phyloP scores from a whole-genome alignment of 2,113 vertebrate species.

The Bothrops jararaca region DNA sequence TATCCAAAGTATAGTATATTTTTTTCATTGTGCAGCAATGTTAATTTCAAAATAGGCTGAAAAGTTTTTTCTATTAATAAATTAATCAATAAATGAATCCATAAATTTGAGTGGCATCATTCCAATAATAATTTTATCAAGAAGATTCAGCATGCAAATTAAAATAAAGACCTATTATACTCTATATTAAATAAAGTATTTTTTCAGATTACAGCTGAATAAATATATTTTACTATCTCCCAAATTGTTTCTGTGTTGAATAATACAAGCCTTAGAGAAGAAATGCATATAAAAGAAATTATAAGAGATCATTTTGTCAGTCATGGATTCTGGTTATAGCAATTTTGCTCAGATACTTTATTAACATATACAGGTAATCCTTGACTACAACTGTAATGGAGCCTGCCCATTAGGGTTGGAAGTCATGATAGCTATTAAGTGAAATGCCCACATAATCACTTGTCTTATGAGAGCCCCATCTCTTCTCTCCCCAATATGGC shows the following conservation, averaged over 20 bases:
- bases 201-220: conserved; percentile 45
- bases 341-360: conserved; percentile 33
- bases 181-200: conserved; percentile 41
- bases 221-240: conserved; percentile 48
- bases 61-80: neutral
- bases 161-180: conserved; percentile 35
- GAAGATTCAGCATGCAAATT: conserved; percentile 47
- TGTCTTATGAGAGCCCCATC: neutral
- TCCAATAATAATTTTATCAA: conserved; percentile 44
- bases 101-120: conserved; percentile 44
- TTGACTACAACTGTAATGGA: neutral
- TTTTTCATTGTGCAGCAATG: conserved; percentile 49
- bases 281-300: conserved; percentile 46
- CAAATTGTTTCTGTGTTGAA: conserved; percentile 37
- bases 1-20: conserved; percentile 51
- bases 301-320: conserved; percentile 36
- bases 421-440: neutral
- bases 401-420: neutral
- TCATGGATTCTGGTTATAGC: conserved; percentile 39
- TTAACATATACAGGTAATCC: neutral
- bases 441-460: neutral
- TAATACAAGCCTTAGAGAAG: conserved; percentile 52
- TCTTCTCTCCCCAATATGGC: neutral
- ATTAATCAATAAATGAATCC: neutral
- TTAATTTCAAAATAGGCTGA: conserved; percentile 46